These are phyloP conservation scores for Elephas maximus DNA, from an alignment of 2,113 vertebrate genomes.

Conservation along the genomic window DNA sequence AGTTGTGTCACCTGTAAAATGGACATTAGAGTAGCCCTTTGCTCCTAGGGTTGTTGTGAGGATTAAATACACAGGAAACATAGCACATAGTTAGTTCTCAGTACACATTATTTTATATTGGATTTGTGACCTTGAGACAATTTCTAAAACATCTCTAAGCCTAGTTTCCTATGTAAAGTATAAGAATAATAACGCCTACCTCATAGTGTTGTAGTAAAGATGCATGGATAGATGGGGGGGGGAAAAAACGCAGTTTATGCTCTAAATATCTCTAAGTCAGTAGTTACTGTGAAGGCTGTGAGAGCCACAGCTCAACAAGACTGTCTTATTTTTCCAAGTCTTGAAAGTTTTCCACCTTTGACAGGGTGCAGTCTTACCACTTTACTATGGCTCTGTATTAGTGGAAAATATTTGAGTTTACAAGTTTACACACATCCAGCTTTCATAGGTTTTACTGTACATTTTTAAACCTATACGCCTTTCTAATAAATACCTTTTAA, in stretches of 20 bases:
- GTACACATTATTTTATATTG: background rate
- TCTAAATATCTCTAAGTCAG: background rate
- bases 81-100: background rate
- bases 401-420: background rate
- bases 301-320: background rate
- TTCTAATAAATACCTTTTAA: background rate
- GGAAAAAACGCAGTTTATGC: background rate
- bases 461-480: background rate
- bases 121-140: background rate
- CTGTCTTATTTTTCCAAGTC: background rate
- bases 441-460: background rate
- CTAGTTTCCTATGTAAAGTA: background rate
- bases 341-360: background rate
- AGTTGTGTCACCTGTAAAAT: background rate
- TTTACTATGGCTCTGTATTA: background rate
- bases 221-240: background rate
- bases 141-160: slow-evolving; percentile 11
- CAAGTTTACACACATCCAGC: background rate
- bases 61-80: background rate
- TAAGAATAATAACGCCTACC: background rate
- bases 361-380: background rate
- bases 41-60: background rate
- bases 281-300: background rate
- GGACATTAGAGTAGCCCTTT: background rate
- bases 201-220: background rate